Percentiles rank a stretch among this genome's conserved stretches.
These are phyloP conservation scores for Drosophila paulistorum DNA, from an alignment of 1,140 invertebrate genomes.

Conservation along the genomic window DNA sequence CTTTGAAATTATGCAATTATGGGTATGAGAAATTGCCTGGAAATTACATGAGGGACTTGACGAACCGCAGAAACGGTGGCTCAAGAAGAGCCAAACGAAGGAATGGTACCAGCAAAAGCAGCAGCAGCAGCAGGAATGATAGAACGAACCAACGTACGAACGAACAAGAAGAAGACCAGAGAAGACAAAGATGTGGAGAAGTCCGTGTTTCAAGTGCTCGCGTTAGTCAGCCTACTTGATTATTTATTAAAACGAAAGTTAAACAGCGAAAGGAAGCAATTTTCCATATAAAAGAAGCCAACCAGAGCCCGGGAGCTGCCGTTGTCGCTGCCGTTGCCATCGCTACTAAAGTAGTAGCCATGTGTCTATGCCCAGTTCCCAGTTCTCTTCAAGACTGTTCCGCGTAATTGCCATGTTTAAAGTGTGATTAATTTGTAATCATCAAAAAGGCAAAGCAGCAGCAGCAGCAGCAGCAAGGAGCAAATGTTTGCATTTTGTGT, in stretches of 20 bases:
- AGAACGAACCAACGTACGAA: neutral
- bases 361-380: constrained; percentile 56
- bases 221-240: constrained; percentile 68
- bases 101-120: neutral
- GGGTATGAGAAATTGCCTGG: constrained; percentile 82
- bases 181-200: constrained; percentile 28
- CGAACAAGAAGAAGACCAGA: constrained; percentile 1
- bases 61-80: constrained; percentile 56
- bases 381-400: constrained; percentile 41
- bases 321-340: constrained; percentile 9
- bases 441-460: constrained; percentile 72
- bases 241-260: constrained; percentile 82
- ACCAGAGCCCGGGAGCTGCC: neutral
- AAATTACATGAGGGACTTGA: constrained; percentile 79
- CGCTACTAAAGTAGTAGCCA: constrained; percentile 35
- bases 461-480: constrained; percentile 18
- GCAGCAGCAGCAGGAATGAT: too few relatives aligned
- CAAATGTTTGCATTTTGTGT: constrained; percentile 64
- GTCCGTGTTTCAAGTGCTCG: constrained; percentile 30
- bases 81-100: constrained; percentile 13
- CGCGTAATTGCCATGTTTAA: constrained; percentile 80
- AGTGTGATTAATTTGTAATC: constrained; percentile 82
- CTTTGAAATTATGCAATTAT: constrained; percentile 83
- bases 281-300: constrained; percentile 70
- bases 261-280: constrained; percentile 81